Evolutionary conservation across 2,797 vertebrate species (phyloP), one percentile per base, ranked within the genome.

Genomic region (Pangasius mekongensis): DNA sequence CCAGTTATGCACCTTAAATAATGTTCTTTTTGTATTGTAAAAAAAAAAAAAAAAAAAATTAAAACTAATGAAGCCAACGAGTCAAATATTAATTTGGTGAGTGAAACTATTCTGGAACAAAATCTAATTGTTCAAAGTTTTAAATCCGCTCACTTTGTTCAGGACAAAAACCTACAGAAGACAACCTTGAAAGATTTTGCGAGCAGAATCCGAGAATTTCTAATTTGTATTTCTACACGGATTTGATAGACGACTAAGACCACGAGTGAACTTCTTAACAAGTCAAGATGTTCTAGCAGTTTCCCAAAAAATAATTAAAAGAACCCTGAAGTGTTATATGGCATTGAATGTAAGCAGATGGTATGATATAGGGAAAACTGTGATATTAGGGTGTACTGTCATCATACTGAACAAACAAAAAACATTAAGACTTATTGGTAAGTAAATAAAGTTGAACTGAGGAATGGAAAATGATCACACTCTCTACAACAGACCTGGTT

Each of bases 401-500:
- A 52, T 66, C 6, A 33, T 22, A 69, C 18, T 33, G 62, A 84
- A 36, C 39, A 47, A 14, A 47, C 43, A 43, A 85, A 13, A 18
- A 30, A 18, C 16, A 39, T 67, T 84, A 67, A 78, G 33, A 62
- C 62, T 47, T 71, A 43, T 58, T 9, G 30, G 24, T 36, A 64
- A 81, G 39, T 22, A 64, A 73, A n/a, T 27, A 67, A 66, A 56
- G 18, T 43, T 10, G 18, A 56, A 66, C 77, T 27, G n/a, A 87
- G 39, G 16, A 66, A 82, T 47, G 83, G 8, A 54, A 67, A 88
- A 78, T 71, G 18, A 82, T 13, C 64, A 33, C n/a, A 27, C 64
- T 36, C 47, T 76, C 47, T 43, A 86, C 36, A 52, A 64, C 60
- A 84, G 82, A 89, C 84, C 84, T 67, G 85, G 88, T 36, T 24